These are phyloP conservation scores for Microcebus ravelobensis DNA, from an alignment of 2,113 vertebrate genomes.

Conservation along the genomic window DNA sequence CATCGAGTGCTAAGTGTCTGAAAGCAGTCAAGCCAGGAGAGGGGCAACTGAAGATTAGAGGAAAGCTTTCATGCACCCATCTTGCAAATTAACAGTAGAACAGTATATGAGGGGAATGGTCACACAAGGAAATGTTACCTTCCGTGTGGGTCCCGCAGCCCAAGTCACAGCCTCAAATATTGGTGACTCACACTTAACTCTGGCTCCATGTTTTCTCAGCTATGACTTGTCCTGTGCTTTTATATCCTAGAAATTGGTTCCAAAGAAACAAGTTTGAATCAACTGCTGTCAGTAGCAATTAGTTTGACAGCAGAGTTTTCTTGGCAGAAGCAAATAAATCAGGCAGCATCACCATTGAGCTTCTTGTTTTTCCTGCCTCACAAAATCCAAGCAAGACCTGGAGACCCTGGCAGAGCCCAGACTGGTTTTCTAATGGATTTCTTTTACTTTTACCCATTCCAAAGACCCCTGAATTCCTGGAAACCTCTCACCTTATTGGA, in stretches of 20 bases:
- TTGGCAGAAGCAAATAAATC: neutral
- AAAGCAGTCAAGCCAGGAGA: neutral
- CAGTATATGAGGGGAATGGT: neutral
- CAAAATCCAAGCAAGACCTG: neutral
- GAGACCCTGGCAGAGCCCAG: neutral
- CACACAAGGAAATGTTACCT: neutral
- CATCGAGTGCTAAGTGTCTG: neutral
- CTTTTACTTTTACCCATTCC: neutral
- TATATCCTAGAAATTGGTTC: neutral
- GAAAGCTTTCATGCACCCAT: neutral
- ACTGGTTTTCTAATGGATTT: neutral
- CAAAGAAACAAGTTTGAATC: neutral
- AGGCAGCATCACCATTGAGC: neutral
- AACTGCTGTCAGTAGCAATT: neutral
- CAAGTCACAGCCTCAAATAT: neutral
- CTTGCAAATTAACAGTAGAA: neutral
- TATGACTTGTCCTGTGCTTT: neutral
- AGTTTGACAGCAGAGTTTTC: neutral
- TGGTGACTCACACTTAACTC: neutral
- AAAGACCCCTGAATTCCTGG: neutral
- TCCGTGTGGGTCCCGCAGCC: neutral
- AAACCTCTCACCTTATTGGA: neutral
- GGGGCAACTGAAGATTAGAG: neutral
- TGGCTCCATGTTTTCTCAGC: neutral
- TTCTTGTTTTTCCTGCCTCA: neutral